Percentiles rank a stretch among this genome's conserved stretches.
phyloP scores from a whole-genome alignment of 1,140 invertebrate species.

The Tribolium castaneum region DNA sequence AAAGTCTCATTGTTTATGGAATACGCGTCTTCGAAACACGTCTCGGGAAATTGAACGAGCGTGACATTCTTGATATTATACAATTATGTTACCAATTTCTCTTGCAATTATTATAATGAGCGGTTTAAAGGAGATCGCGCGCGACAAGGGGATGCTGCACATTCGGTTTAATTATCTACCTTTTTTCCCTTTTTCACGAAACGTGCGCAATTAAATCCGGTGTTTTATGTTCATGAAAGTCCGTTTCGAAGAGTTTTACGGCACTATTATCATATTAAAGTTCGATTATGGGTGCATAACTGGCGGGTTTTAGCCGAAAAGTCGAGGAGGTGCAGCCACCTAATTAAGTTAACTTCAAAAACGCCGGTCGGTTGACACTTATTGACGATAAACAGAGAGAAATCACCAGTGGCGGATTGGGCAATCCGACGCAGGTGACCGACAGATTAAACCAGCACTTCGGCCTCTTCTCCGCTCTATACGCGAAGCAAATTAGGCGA shows the following conservation, averaged over 20 bases:
- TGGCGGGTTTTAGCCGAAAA: constrained; percentile 33
- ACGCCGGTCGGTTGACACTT: constrained; percentile 28
- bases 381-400: constrained; percentile 28
- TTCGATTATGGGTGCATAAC: constrained; percentile 24
- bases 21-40: constrained; percentile 31
- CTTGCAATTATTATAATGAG: constrained; percentile 39
- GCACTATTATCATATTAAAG: constrained; percentile 34
- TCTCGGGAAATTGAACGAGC: constrained; percentile 37
- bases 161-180: constrained; percentile 11
- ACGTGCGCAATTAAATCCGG: constrained; percentile 2
- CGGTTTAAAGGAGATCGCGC: constrained; percentile 20
- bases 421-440: constrained; percentile 6
- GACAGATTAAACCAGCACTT: background rate
- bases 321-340: constrained; percentile 12
- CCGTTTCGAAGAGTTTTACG: constrained; percentile 16
- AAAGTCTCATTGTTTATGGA: constrained; percentile 41
- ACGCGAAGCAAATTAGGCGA: no score
- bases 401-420: constrained; percentile 24
- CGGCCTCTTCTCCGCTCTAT: background rate
- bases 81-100: constrained; percentile 39
- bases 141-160: background rate
- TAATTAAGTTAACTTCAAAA: constrained; percentile 36
- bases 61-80: constrained; percentile 40
- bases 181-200: background rate
- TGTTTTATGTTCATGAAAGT: constrained; percentile 19